phyloP scores from a whole-genome alignment of 1,140 invertebrate genomes.

The Drosophila elegans region DNA sequence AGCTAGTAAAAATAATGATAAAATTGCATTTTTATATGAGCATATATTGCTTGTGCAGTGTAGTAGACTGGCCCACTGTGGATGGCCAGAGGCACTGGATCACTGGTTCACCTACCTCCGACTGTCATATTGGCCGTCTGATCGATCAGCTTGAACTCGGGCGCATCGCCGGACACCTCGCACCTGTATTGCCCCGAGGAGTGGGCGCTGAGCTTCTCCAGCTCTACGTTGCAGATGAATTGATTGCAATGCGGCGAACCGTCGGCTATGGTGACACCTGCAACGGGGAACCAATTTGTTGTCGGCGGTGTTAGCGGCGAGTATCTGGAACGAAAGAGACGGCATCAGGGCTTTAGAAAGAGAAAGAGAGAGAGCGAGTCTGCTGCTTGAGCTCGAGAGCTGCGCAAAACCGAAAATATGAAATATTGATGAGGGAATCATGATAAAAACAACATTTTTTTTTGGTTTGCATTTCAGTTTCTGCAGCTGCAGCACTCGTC shows the following conservation, averaged over 20 bases:
- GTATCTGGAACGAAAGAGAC: conserved; percentile 72
- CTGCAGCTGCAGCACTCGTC: conserved; percentile 59
- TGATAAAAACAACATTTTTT: conserved; percentile 57
- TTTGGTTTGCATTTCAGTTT: conserved; percentile 37
- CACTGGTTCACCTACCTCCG: conserved; percentile 85
- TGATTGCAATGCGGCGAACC: conserved; percentile 88
- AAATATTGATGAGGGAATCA: conserved; percentile 78
- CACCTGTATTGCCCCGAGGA: conserved; percentile 87
- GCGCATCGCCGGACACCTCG: conserved; percentile 88
- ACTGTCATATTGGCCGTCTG: conserved; percentile 88
- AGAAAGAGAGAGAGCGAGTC: neutral
- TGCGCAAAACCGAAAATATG: conserved; percentile 75
- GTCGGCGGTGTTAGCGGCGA: conserved; percentile 83
- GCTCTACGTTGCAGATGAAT: conserved; percentile 86
- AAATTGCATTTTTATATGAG: no score
- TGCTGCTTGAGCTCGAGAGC: conserved; percentile 53
- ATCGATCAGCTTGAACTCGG: conserved; percentile 87
- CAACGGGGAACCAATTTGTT: conserved; percentile 84
- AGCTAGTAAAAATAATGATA: no score
- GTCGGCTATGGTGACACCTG: conserved; percentile 91
- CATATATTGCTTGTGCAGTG: no score
- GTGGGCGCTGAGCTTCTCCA: conserved; percentile 86
- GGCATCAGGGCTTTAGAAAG: conserved; percentile 4
- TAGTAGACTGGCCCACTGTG: neutral
- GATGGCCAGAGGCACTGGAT: no score